Evolutionary conservation across 1,140 invertebrate species (phyloP).

Genomic region (Acromyrmex heyeri): DNA sequence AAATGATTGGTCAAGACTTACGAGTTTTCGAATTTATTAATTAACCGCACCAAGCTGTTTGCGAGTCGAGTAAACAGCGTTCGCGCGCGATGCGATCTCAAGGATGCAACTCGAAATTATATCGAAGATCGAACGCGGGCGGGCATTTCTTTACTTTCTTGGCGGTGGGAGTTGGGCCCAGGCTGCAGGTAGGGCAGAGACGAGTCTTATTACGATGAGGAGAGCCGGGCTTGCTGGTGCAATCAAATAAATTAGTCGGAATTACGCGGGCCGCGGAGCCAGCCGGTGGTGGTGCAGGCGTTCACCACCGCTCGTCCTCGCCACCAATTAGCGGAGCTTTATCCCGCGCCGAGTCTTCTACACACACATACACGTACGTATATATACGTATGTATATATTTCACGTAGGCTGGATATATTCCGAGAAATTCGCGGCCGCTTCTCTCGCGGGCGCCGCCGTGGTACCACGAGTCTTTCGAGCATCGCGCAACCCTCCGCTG

Average conservation of each 20-base stretch:
- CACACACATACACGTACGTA: background rate
- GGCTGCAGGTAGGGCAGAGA: conserved; percentile 21
- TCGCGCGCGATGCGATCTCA: conserved; percentile 33
- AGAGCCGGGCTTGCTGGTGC: conserved; percentile 73
- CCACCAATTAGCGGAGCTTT: conserved; percentile 79
- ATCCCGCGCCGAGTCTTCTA: conserved; percentile 54
- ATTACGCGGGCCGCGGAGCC: conserved; percentile 75
- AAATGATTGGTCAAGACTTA: background rate
- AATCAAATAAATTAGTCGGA: conserved; percentile 82
- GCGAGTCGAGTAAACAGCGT: background rate
- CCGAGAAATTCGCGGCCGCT: conserved; percentile 64
- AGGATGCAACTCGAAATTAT: conserved; percentile 12
- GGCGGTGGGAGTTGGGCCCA: conserved; percentile 2
- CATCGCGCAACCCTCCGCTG: conserved; percentile 30
- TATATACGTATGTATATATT: conserved; percentile 47
- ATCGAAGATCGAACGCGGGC: conserved; percentile 37
- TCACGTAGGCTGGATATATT: conserved; percentile 58
- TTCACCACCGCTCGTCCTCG: conserved; percentile 69
- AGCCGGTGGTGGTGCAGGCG: conserved; percentile 59
- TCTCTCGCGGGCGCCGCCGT: conserved; percentile 61
- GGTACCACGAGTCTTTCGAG: conserved; percentile 56
- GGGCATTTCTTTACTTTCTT: conserved; percentile 22
- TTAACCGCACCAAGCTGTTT: conserved; percentile 3
- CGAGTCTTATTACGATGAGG: conserved; percentile 77
- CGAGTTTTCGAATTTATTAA: background rate